Base-by-base conservation (phyloP, 2,113 vertebrate species). In the Clarias gariepinus region DNA sequence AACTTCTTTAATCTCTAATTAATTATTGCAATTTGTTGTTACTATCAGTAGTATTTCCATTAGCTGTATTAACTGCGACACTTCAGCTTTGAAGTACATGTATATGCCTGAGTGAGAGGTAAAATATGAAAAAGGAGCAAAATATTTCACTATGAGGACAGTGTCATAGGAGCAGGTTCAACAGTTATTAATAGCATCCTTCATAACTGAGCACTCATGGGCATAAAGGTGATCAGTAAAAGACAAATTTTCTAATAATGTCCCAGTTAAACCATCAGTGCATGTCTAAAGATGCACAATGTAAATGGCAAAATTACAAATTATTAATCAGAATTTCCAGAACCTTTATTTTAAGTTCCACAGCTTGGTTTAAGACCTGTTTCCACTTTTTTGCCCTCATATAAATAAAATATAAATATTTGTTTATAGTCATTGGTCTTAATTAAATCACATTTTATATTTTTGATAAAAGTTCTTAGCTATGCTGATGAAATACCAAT, bases 361-460 rank as follows among this genome's bases (percentile, higher is more conserved):
- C 58, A 41, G n/a, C n/a, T 47, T 55, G n/a, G 23, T 21, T 30
- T 15, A 15, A 66, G 57, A 87, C 19, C 30, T 41, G 13, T 53
- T 63, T 74, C 13, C 33, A 74, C 41, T 73, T 41, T 47, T 86
- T 82, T 82, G 80, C 10, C 1, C 16, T 30, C 12, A 36, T 53
- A 69, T 3, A 71, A 64, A 76, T 52, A 82, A 64, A 71, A 81
- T 60, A 81, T 60, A 81, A 86, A 86, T 64, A 53, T 47, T 68
- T 82, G 16, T 47, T 83, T 64, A 41, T 25, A 61, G 33, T 30
- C 55, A 81, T 81, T 25, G 33, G 33, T 15, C 18, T 74, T 60
- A 47, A 77, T 21, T 52, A 11, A 78, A 61, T 23, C 1, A 85
- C 25, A 76, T 74, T 9, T 74, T 33, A 58, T 61, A 81, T 81